phyloP scores from a whole-genome alignment of 1,140 invertebrate species.

The Cotesia chilonis region DNA sequence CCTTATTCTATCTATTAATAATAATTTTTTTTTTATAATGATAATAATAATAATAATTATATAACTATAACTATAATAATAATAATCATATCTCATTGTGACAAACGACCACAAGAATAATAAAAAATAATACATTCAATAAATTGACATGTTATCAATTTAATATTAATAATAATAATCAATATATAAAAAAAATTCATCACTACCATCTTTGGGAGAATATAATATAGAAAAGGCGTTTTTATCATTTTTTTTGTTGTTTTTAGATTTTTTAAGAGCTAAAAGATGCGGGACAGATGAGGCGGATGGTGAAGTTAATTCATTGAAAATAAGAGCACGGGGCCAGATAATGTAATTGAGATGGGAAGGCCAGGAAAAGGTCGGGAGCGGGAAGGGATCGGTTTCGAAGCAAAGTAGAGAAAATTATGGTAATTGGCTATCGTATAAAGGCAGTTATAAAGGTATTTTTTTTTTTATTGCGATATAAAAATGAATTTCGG shows the following conservation, averaged over 20 bases:
- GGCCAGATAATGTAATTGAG: conserved; percentile 11
- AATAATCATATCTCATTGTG: too few species aligned
- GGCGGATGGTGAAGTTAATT: neutral
- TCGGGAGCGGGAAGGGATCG: conserved; percentile 20
- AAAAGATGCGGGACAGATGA: neutral
- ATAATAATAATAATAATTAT: conserved; percentile 47
- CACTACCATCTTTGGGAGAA: conserved; percentile 58
- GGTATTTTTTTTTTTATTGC: conserved; percentile 27
- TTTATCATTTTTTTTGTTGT: too few species aligned
- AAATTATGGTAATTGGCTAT: conserved; percentile 30
- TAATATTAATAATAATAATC: conserved; percentile 43
- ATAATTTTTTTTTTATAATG: conserved; percentile 48
- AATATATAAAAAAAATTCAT: conserved; percentile 47
- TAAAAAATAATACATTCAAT: conserved; percentile 37
- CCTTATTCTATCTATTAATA: conserved; percentile 47
- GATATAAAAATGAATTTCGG: conserved; percentile 23
- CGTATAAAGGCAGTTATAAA: conserved; percentile 23
- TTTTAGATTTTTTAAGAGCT: conserved; percentile 6
- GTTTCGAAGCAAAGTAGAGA: conserved; percentile 25
- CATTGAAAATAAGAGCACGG: conserved; percentile 3
- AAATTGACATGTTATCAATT: conserved; percentile 35
- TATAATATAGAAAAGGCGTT: conserved; percentile 41
- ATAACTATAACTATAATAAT: conserved; percentile 52
- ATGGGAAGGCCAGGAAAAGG: conserved; percentile 2
- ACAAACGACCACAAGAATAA: conserved; percentile 35